phyloP scores from a whole-genome alignment of 2,888 invertebrate genomes.

The Adelphocoris suturalis region DNA sequence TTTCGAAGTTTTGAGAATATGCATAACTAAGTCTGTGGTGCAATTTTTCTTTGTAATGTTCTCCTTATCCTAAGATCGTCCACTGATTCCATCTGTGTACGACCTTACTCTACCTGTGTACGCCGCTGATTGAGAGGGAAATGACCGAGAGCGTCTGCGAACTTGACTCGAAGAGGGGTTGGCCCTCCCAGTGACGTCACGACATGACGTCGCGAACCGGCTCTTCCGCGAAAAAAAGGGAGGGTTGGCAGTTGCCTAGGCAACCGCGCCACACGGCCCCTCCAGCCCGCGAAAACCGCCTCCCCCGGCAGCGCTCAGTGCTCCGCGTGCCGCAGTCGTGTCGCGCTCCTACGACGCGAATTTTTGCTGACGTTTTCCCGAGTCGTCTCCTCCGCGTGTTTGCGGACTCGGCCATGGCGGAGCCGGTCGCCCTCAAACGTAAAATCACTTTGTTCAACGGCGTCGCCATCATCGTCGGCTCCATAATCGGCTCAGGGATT shows the following conservation, averaged over 20 bases:
- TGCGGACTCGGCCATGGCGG: slow-evolving; percentile 59
- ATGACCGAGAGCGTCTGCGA: too few species aligned
- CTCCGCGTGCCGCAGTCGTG: not conserved
- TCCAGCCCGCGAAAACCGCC: not conserved
- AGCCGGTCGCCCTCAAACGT: slow-evolving; percentile 84
- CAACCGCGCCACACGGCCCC: slow-evolving; percentile 13
- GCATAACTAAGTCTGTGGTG: too few species aligned
- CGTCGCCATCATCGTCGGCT: slow-evolving; percentile 92
- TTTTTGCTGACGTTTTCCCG: slow-evolving; percentile 1
- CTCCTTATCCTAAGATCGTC: too few species aligned
- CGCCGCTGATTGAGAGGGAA: too few species aligned
- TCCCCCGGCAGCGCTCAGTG: not conserved
- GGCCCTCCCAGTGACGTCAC: slow-evolving; percentile 23
- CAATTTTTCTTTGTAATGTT: too few species aligned
- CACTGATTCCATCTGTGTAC: too few species aligned
- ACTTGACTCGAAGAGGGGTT: too few species aligned
- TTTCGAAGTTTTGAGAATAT: too few species aligned
- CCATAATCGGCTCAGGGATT: slow-evolving; percentile 94
- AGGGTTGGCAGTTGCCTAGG: not conserved
- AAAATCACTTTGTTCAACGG: slow-evolving; percentile 92
- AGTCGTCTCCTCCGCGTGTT: slow-evolving; percentile 1
- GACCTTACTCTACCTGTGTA: too few species aligned
- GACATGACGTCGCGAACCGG: slow-evolving; percentile 19
- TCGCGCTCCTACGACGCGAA: not conserved
- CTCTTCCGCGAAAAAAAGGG: not conserved